Conservation (phyloP, 2,113 vertebrate species). For the Copsychus sechellarum region DNA sequence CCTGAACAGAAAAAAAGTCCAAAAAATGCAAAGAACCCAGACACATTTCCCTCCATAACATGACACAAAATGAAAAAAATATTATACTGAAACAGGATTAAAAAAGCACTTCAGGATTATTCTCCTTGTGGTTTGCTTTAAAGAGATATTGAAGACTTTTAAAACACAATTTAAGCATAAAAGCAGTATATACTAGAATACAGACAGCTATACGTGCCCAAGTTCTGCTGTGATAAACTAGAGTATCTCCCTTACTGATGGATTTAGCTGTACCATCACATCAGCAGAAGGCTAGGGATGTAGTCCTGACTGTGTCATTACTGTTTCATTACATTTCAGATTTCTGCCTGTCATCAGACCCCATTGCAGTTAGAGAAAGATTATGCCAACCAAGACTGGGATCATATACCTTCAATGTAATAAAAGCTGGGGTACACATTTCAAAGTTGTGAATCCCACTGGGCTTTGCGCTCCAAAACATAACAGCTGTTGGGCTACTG, state of each 20-base stretch:
- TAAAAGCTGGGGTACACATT: neutral
- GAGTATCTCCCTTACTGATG: neutral
- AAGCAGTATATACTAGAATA: neutral
- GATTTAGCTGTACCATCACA: neutral
- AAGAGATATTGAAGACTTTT: neutral
- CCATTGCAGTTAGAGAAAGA: neutral
- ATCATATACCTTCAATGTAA: neutral
- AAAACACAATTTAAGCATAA: neutral
- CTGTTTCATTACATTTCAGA: neutral
- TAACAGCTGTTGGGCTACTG: neutral
- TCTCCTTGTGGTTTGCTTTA: neutral
- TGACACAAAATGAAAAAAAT: neutral
- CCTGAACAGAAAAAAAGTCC: neutral
- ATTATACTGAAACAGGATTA: neutral
- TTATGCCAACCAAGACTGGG: neutral
- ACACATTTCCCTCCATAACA: neutral
- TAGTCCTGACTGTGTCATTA: neutral
- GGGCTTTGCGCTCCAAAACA: neutral
- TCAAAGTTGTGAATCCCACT: neutral
- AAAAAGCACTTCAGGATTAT: neutral
- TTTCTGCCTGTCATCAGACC: neutral
- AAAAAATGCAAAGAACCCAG: neutral
- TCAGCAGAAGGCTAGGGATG: neutral
- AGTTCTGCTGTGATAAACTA: neutral
- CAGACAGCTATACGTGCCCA: neutral